A percentile compares a stretch with the other conserved stretches of the same genome.
Evolutionary conservation across 2,888 invertebrate genomes (phyloP).

Genomic region (Calameuta filiformis): DNA sequence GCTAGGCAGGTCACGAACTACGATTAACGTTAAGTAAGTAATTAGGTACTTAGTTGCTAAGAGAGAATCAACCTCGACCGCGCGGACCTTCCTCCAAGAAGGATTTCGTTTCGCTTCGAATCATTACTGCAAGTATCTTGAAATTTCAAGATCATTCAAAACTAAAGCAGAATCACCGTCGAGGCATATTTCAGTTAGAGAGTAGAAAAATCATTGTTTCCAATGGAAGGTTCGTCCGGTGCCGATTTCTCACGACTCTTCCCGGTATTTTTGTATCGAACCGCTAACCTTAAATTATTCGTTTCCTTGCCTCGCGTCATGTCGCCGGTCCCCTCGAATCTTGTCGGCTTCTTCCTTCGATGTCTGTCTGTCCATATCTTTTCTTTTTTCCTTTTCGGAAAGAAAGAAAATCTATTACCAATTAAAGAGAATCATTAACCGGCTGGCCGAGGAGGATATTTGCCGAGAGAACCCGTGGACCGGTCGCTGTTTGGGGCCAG

Average conservation of each 20-base stretch:
- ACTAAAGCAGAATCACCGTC: not conserved
- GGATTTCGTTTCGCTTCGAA: not conserved
- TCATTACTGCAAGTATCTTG: not conserved
- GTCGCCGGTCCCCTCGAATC: not conserved
- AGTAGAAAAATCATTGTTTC: not conserved
- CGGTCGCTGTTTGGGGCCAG: slow-evolving; percentile 8
- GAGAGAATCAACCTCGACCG: slow-evolving; percentile 23
- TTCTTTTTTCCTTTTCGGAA: not conserved
- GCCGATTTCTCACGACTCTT: slow-evolving; percentile 9
- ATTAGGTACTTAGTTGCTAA: slow-evolving; percentile 48
- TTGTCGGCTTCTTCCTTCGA: not conserved
- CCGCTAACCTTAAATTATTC: slow-evolving; percentile 18
- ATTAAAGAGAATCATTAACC: not conserved
- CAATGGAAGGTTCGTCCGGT: not conserved
- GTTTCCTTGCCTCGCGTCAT: not conserved
- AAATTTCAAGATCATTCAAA: not conserved
- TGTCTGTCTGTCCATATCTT: not conserved
- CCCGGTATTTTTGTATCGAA: slow-evolving; percentile 33
- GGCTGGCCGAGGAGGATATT: not conserved
- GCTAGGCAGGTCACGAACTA: slow-evolving; percentile 32
- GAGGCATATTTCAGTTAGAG: not conserved
- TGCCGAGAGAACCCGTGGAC: not conserved
- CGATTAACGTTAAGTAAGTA: slow-evolving; percentile 49
- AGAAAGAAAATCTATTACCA: not conserved
- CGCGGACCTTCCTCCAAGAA: not conserved